Conservation (phyloP, 2,888 invertebrate species). For the Eristalis pertinax region DNA sequence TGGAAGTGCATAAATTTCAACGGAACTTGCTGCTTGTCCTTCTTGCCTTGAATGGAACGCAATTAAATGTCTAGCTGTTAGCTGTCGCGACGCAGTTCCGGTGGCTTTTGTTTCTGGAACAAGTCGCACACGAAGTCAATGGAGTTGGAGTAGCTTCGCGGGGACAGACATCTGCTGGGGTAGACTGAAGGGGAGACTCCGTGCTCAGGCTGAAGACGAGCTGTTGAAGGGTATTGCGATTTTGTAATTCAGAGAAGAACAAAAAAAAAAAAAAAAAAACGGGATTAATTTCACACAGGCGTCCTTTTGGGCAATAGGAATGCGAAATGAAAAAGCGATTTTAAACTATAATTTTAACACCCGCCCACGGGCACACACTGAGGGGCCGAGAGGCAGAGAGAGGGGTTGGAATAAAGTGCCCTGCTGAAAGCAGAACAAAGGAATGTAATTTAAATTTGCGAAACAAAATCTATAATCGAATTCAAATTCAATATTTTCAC, state of each 20-base stretch:
- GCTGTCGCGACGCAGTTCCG: constrained; percentile 32
- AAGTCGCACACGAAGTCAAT: not conserved
- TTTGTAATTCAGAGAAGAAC: not conserved
- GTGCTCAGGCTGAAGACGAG: not conserved
- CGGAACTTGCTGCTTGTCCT: not conserved
- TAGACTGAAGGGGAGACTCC: not conserved
- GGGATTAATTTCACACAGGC: not conserved
- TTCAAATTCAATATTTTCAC: constrained; percentile 69
- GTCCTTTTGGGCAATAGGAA: not conserved
- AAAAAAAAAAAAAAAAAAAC: not conserved
- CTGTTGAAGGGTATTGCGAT: not conserved
- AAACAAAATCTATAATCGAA: constrained; percentile 66
- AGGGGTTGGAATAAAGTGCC: not conserved
- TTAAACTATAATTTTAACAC: constrained; percentile 14
- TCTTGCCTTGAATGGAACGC: constrained; percentile 6
- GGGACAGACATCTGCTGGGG: not conserved
- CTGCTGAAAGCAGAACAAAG: constrained; percentile 22
- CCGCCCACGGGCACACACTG: not conserved
- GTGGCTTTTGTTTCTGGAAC: not conserved
- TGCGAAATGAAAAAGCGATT: constrained; percentile 31
- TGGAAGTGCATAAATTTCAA: constrained; percentile 11
- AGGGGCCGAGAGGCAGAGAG: not conserved
- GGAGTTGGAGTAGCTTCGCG: not conserved
- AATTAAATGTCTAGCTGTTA: constrained; percentile 52
- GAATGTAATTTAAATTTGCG: constrained; percentile 42